Evolutionary conservation across 2,888 invertebrate species (phyloP), one percentile per base, ranked within the genome.

Genomic region (Leptothorax acervorum): DNA sequence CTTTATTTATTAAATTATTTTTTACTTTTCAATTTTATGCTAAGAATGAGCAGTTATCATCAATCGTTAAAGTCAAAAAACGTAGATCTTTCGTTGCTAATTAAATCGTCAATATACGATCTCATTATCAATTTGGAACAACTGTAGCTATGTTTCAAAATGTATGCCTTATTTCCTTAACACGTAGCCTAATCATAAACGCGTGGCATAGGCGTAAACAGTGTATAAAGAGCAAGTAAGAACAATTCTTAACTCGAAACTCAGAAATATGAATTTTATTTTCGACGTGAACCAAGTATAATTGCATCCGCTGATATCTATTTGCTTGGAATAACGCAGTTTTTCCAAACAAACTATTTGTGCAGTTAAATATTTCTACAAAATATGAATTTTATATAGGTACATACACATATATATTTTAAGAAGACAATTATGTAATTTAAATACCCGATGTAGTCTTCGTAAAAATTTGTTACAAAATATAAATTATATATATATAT

Each of bases 51-150:
- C 70, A 86, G 42, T 63, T 45, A 82, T 70, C n/a, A 85, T 71
- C 18, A 51, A n/a, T 51, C 18, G 60, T 51, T 68, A 75, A 35
- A 35, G 35, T 35, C 35, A 35, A 35, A 5, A 35, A 78, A 75
- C 79, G 70, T 81, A 57, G 70, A 48, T 70, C 74, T 82, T 63
- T 60, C 42, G 9, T 81, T 4, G 63, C 23, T 87, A 71, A 83
- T 82, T 84, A 60, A 73, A 85, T 71, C 51, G 71, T 85, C 75
- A 68, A 55, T 88, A 89, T 87, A 85, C 73, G 85, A 81, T 74
- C 81, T 87, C 48, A 70, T 84, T 71, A 57, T 62, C 81, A 89
- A 68, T 42, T 35, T 35, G 6, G 35, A 6, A 35, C 5, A 35
- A 6, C 35, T 35, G 35, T 35, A 35, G 35, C 35, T 35, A 35